phyloP scores from a whole-genome alignment of 2,888 invertebrate species.

The Melieria crassipennis region DNA sequence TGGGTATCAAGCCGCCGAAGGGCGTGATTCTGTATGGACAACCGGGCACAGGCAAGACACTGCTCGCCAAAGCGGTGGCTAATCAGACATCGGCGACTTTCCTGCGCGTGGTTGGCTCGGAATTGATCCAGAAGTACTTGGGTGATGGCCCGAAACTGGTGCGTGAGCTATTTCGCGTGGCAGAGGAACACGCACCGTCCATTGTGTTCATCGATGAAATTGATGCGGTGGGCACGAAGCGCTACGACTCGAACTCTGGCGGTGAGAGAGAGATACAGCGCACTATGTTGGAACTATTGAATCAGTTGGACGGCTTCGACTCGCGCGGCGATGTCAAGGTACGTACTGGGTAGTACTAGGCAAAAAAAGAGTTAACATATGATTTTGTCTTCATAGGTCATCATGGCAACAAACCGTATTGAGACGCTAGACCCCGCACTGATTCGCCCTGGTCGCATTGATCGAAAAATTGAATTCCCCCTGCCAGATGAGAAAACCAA shows the following conservation, averaged over 20 bases:
- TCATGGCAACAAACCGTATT: constrained; percentile 98
- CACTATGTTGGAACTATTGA: constrained; percentile 98
- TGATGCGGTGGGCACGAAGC: constrained; percentile 98
- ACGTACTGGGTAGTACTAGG: constrained; percentile 42
- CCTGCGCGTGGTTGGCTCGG: constrained; percentile 98
- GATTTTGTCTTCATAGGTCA: constrained; percentile 70
- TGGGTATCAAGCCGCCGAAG: constrained; percentile 99
- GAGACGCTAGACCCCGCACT: constrained; percentile 98
- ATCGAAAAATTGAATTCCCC: constrained; percentile 99
- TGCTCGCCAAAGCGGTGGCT: constrained; percentile 98
- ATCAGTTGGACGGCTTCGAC: constrained; percentile 98
- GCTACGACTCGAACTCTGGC: constrained; percentile 99
- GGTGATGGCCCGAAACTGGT: constrained; percentile 99
- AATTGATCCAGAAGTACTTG: constrained; percentile 98
- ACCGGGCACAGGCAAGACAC: constrained; percentile 98
- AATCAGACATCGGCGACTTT: constrained; percentile 99
- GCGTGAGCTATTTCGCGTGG: constrained; percentile 97
- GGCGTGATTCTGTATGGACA: constrained; percentile 98
- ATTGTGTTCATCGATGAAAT: constrained; percentile 99
- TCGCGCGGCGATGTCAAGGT: constrained; percentile 96
- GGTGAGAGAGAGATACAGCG: constrained; percentile 99
- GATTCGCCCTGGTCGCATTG: constrained; percentile 98
- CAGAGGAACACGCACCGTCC: constrained; percentile 99
- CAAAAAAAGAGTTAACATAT: not conserved
- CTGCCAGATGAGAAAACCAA: constrained; percentile 99